A percentile compares a stretch with the other conserved stretches of the same genome.
Conservation (phyloP, 2,888 invertebrate species). For the Bedellia somnulentella region DNA sequence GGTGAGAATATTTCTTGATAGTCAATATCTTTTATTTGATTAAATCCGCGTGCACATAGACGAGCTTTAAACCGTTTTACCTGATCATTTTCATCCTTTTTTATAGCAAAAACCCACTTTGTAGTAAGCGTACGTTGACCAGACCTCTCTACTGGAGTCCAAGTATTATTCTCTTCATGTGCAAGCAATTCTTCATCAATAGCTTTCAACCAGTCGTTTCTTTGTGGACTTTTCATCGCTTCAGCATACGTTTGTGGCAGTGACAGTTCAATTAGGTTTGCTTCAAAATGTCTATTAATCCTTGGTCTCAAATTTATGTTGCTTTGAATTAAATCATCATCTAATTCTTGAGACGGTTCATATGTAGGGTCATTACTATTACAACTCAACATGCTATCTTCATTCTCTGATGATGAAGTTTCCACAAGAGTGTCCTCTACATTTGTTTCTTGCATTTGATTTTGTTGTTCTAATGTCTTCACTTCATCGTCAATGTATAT, state of each 20-base stretch:
- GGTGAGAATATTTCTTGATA: slow-evolving; percentile 12
- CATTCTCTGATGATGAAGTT: slow-evolving; percentile 6
- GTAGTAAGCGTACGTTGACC: slow-evolving; percentile 10
- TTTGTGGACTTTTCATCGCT: no score
- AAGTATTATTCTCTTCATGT: no score
- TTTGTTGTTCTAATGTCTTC: not conserved
- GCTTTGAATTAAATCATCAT: slow-evolving; percentile 5
- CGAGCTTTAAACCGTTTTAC: slow-evolving; percentile 9
- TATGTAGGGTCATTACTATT: no score
- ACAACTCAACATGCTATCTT: slow-evolving; percentile 10
- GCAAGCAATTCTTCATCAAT: no score
- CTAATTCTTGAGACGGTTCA: slow-evolving; percentile 12
- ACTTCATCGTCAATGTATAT: slow-evolving; percentile 9
- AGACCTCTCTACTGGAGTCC: no score
- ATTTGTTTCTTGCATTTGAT: not conserved
- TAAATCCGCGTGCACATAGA: slow-evolving; percentile 12
- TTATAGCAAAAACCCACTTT: slow-evolving; percentile 15
- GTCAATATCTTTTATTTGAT: no score
- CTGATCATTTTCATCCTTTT: slow-evolving; percentile 10
- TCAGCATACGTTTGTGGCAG: slow-evolving; percentile 13
- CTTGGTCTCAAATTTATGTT: slow-evolving; percentile 13
- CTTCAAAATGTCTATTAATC: slow-evolving; percentile 10
- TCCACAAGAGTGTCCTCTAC: not conserved
- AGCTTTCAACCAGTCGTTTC: no score
- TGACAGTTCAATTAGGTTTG: slow-evolving; percentile 12